Evolutionary conservation across 2,113 vertebrate genomes (phyloP), one percentile per base, ranked within the genome.

Genomic region (Zapus hudsonius): DNA sequence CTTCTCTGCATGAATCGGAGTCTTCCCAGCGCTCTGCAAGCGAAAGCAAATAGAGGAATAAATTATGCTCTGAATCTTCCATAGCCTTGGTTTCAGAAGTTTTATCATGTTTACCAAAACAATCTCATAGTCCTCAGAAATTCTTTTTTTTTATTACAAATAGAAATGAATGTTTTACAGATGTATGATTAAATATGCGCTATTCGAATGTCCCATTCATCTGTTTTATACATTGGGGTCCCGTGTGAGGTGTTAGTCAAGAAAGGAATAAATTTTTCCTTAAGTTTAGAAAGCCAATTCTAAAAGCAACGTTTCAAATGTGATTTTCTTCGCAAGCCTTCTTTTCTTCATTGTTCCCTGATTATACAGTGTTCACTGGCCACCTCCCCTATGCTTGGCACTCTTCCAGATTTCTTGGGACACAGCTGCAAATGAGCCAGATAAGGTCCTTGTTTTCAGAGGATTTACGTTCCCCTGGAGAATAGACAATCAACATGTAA

Each of bases 21-120:
- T 91, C 94, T 94, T 89, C 94, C 89, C 84, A 67, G 69, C 33
- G 52, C 73, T 95, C 93, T 69, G 33, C 13, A 59, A 92, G 91
- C 70, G 33, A 64, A 95, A 89, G 40, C 79, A 84, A 93, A 94
- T 22, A 85, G 82, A 72, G n/a, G 63, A 89, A 95, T 91, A 89
- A 91, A 96, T 95, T 94, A 73, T 47, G 83, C 67, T 70, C 81
- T 55, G 27, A 22, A 72, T 84, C 81, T 82, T 87, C 89, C 25
- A 79, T 83, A 92, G 89, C 91, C 93, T 94, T 59, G 73, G 89
- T 95, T 95, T 95, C 84, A 87, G 82, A 95, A 87, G 44, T 87
- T 94, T 95, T 89, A 78, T 92, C 63, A 84, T 85, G 73, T 95
- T 95, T 96, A 87, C 92, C 87, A 91, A 94, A 94, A 94, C 81